Evolutionary conservation across 2,113 vertebrate genomes (phyloP).

Genomic region (Damaliscus lunatus): DNA sequence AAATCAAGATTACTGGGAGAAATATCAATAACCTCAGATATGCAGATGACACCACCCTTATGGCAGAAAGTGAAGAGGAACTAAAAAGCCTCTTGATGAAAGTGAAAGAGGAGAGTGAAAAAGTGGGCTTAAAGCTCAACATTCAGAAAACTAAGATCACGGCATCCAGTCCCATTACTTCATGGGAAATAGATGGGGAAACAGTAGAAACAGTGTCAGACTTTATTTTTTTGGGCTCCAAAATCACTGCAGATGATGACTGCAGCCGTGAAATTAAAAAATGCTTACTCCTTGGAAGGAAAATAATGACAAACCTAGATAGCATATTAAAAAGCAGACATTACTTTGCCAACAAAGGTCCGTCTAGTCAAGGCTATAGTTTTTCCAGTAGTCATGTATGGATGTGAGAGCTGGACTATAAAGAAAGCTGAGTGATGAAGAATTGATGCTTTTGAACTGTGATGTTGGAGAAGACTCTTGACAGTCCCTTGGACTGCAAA

Average conservation of each 20-base stretch:
- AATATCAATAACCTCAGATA: background rate
- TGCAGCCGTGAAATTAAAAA: background rate
- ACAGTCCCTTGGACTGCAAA: background rate
- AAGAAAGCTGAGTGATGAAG: background rate
- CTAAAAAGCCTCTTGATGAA: background rate
- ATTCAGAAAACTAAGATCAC: background rate
- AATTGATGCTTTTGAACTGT: background rate
- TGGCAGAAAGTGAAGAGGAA: background rate
- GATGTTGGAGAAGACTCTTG: background rate
- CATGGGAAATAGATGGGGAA: background rate
- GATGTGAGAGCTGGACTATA: background rate
- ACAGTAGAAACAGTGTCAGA: background rate
- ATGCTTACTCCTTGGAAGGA: background rate
- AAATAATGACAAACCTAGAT: background rate
- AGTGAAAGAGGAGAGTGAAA: background rate
- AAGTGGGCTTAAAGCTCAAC: background rate
- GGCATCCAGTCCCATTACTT: background rate
- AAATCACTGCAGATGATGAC: background rate
- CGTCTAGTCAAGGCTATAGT: background rate
- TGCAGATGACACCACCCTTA: background rate
- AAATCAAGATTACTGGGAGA: background rate
- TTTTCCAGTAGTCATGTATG: background rate
- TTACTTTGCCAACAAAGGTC: background rate
- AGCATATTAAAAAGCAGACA: background rate
- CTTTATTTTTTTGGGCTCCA: background rate